Evolutionary conservation across 2,113 vertebrate genomes (phyloP), one percentile per base, ranked within the genome.

Genomic region (Hystrix cristata): DNA sequence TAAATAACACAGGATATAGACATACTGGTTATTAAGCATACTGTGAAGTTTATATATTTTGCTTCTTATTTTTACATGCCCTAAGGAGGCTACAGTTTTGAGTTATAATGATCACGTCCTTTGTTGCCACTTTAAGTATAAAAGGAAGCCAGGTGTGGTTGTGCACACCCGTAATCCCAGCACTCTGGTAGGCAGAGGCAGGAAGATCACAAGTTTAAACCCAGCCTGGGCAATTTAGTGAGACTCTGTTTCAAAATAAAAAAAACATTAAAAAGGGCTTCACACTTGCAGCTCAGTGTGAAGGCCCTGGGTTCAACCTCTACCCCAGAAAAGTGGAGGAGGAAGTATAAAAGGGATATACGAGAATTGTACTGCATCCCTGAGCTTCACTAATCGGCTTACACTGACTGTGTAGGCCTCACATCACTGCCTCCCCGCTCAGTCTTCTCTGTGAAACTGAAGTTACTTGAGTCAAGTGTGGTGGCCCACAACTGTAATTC

Each of bases 381-480:
- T 10, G 38, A 78, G 27, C 19, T 65, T 87, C 87, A 51, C 57
- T 31, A 31, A 38, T 82, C 27, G 69, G 14, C 10, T 38, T 31
- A 91, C 80, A 80, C 59, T 88, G 79, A 7, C 86, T 90, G 29
- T 9, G 4, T 14, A 65, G 91, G 65, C 21, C n/a, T 65, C n/a
- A 46, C 18, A 83, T 43, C 25, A 65, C 43, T 19, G 34, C 12
- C 74, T 53, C 15, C 5, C 38, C 2, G 31, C 7, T 67, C 23
- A 23, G 7, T 91, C 94, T 59, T 80, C 29, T 48, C 31, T 31
- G 51, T 81, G 79, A 96, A 81, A 69, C 19, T 34, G 13, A 87
- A 93, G 60, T 51, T 96, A 82, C 29, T 91, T 82, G 31, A 34
- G 43, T n/a, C 90, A 95, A 81, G 71, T n/a, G 67, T 38, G n/a